These are phyloP conservation scores for Aix galericulata DNA, from an alignment of 2,113 vertebrate species.

Conservation along the genomic window DNA sequence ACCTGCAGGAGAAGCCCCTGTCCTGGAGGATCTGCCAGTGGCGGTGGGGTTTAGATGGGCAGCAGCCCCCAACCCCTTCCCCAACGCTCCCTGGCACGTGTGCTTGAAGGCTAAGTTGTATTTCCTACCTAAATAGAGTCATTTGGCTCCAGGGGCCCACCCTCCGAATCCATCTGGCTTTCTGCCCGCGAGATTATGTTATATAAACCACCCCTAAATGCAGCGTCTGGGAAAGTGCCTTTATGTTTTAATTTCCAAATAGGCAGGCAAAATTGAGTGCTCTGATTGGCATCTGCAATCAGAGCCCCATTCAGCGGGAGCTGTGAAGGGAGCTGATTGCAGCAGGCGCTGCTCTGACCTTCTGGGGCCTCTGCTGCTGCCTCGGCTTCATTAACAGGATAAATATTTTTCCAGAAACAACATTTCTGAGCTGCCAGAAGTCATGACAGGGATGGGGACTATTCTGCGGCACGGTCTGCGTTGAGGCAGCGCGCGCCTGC, in stretches of 20 bases:
- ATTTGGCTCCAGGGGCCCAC: neutral
- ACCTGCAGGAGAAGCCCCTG: neutral
- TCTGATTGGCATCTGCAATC: constrained; percentile 75
- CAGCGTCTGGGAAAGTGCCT: constrained; percentile 53
- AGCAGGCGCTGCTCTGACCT: constrained; percentile 61
- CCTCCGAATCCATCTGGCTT: constrained; percentile 19
- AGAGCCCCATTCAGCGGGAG: constrained; percentile 65
- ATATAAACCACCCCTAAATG: constrained; percentile 59
- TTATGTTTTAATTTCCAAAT: constrained; percentile 75
- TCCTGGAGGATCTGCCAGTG: neutral
- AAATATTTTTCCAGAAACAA: constrained; percentile 78
- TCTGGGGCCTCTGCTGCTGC: constrained; percentile 49
- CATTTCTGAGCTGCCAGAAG: constrained; percentile 63
- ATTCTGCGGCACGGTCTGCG: neutral
- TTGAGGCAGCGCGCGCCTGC: rapidly evolving
- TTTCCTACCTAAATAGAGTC: neutral
- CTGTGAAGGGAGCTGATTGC: constrained; percentile 70
- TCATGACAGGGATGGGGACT: constrained; percentile 19
- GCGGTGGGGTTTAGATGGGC: rapidly evolving
- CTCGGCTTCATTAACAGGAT: constrained; percentile 71
- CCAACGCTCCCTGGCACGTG: rapidly evolving
- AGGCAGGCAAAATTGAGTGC: constrained; percentile 62
- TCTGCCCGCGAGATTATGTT: constrained; percentile 41
- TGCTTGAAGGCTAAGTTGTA: neutral
- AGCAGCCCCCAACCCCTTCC: neutral